These are phyloP conservation scores for Meteorus cinctellus DNA, from an alignment of 2,888 invertebrate species.

Conservation along the genomic window DNA sequence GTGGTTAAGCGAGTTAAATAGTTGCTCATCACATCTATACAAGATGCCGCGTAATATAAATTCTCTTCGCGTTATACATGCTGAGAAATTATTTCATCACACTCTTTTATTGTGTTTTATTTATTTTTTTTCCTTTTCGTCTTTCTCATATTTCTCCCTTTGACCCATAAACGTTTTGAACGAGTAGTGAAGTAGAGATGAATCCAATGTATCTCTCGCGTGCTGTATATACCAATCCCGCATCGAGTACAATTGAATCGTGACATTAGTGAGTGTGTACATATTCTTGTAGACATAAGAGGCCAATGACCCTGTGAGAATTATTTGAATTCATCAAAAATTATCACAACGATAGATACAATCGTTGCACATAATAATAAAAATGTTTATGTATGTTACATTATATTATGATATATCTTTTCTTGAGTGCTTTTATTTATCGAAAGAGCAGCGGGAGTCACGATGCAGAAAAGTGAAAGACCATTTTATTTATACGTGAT, in stretches of 20 bases:
- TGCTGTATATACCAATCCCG: constrained; percentile 48
- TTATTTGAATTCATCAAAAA: constrained; percentile 23
- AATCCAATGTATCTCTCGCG: constrained; percentile 1
- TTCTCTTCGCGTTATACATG: neutral
- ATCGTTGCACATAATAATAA: neutral
- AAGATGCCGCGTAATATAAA: neutral
- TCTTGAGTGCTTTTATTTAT: neutral
- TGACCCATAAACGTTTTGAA: constrained; percentile 49
- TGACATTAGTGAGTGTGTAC: constrained; percentile 15
- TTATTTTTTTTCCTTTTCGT: constrained; percentile 12
- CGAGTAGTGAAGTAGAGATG: constrained; percentile 37
- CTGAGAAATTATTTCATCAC: constrained; percentile 21
- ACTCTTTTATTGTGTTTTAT: constrained; percentile 7
- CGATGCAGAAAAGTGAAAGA: neutral
- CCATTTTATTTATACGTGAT: neutral
- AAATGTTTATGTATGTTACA: neutral
- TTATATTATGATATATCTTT: neutral
- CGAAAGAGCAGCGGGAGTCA: neutral
- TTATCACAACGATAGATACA: neutral
- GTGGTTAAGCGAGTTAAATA: constrained; percentile 6
- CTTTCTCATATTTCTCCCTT: constrained; percentile 32
- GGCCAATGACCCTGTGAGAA: constrained; percentile 52
- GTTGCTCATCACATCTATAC: neutral
- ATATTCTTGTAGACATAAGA: neutral
- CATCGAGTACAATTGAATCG: constrained; percentile 54